Evolutionary conservation across 2,113 vertebrate species (phyloP), one percentile per base, ranked within the genome.

Genomic region (Eulemur rufifrons): DNA sequence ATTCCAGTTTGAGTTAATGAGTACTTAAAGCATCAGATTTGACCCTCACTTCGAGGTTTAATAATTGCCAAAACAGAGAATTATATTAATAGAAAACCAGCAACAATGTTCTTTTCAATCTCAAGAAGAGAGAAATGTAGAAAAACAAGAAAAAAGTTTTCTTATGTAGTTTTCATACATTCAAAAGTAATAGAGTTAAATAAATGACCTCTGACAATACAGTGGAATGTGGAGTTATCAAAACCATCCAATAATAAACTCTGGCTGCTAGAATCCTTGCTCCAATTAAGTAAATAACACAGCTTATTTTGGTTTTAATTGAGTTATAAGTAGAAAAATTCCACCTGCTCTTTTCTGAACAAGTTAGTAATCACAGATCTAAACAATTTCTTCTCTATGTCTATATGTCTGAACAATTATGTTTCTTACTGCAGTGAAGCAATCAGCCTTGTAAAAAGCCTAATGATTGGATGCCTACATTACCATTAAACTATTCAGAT

Each of bases 221-320:
- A 54, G n/a, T 74, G 42, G 21, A 83, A 89, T 73, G 3, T n/a
- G 82, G 56, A 80, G 15, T 74, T 86, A 78, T 83, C 87, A 92
- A 86, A 86, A 61, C 63, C 32, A 92, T 73, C 45, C 13, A 85
- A 2, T 39, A 25, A 27, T 84, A 89, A 81, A 66, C 37, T 29
- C 25, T 92, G 18, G 18, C 34, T 42, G 15, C 52, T 80, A 27
- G 17, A 32, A 50, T 81, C 32, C 29, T 91, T 86, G 29, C 12
- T 92, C 54, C 27, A 64, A 7, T 95, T 91, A 91, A 92, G n/a
- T 85, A 90, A 66, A 80, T 77, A 96, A 87, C 87, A 29, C 18
- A 86, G 47, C 23, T 89, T 80, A 86, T 89, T 94, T 77, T 80
- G 61, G 27, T 34, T 95, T 85, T 77, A 90, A 90, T 85, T 87